Evolutionary conservation across 2,113 vertebrate genomes (phyloP).

Genomic region (Callocephalon fimbriatum): DNA sequence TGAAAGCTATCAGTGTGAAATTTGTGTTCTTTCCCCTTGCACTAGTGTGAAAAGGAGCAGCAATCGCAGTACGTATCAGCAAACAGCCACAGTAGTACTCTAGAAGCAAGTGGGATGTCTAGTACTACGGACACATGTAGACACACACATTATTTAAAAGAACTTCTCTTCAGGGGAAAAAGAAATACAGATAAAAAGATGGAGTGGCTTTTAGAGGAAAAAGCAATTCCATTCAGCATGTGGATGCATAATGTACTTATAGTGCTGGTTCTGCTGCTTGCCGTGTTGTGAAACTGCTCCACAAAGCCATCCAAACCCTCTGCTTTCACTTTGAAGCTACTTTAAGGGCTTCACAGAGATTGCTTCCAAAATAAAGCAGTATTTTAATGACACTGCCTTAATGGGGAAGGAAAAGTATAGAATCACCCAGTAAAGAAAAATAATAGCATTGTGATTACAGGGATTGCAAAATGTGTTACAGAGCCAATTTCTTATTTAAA

Average conservation of each 20-base stretch:
- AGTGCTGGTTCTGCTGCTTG: background rate
- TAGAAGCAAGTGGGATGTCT: conserved; percentile 12
- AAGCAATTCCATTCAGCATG: background rate
- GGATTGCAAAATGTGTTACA: conserved; percentile 3
- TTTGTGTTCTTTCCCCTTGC: conserved; percentile 1
- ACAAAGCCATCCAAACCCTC: conserved; percentile 15
- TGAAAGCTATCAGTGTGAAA: conserved; percentile 41
- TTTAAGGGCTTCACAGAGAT: background rate
- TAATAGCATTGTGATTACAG: background rate
- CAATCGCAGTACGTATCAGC: background rate
- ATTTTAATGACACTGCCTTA: conserved; percentile 25
- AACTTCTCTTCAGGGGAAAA: background rate
- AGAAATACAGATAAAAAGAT: conserved; percentile 9
- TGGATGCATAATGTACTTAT: background rate
- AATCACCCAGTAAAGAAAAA: background rate
- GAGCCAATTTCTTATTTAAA: conserved; percentile 7
- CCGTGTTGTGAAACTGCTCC: background rate
- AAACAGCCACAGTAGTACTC: background rate
- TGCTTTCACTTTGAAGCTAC: conserved; percentile 26
- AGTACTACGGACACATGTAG: background rate
- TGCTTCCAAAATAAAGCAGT: conserved; percentile 8
- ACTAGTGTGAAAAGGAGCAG: background rate
- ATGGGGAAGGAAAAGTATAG: background rate
- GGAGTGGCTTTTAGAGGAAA: background rate
- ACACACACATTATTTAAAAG: background rate